These are phyloP conservation scores for Psix sp. DNA, from an alignment of 1,140 invertebrate genomes.

Conservation along the genomic window DNA sequence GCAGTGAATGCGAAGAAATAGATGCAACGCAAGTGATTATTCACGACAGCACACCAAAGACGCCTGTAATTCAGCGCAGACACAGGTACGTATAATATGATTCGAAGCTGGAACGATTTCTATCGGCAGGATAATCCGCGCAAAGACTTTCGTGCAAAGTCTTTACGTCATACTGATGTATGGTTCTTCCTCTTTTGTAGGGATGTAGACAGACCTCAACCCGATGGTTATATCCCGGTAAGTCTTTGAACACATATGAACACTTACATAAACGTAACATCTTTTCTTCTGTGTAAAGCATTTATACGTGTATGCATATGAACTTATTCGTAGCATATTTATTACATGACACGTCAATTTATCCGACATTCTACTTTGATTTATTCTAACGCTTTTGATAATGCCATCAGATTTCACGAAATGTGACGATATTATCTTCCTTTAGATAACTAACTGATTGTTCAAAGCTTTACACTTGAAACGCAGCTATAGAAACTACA, in stretches of 20 bases:
- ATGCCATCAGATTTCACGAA: conserved; percentile 29
- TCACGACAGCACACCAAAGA: conserved; percentile 85
- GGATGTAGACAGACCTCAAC: conserved; percentile 71
- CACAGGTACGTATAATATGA: conserved; percentile 65
- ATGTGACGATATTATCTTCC: conserved; percentile 44
- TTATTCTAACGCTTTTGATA: conserved; percentile 34
- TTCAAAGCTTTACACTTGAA: conserved; percentile 29
- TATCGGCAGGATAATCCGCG: conserved; percentile 26
- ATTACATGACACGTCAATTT: conserved; percentile 47
- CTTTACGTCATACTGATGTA: conserved; percentile 60
- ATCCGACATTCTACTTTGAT: conserved; percentile 45
- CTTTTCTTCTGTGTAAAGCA: conserved; percentile 28
- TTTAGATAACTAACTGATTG: conserved; percentile 26
- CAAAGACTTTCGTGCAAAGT: conserved; percentile 43
- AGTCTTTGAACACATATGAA: conserved; percentile 61
- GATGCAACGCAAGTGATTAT: conserved; percentile 85
- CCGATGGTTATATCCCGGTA: conserved; percentile 76
- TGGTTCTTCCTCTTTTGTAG: conserved; percentile 66
- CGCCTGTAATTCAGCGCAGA: conserved; percentile 81
- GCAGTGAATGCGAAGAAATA: conserved; percentile 79
- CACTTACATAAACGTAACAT: conserved; percentile 34
- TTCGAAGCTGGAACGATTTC: conserved; percentile 46
- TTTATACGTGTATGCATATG: conserved; percentile 27
- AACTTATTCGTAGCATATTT: conserved; percentile 38
- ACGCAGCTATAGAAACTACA: conserved; percentile 5